Evolutionary conservation across 2,797 vertebrate species (phyloP).

Genomic region (Pipistrellus nathusii): DNA sequence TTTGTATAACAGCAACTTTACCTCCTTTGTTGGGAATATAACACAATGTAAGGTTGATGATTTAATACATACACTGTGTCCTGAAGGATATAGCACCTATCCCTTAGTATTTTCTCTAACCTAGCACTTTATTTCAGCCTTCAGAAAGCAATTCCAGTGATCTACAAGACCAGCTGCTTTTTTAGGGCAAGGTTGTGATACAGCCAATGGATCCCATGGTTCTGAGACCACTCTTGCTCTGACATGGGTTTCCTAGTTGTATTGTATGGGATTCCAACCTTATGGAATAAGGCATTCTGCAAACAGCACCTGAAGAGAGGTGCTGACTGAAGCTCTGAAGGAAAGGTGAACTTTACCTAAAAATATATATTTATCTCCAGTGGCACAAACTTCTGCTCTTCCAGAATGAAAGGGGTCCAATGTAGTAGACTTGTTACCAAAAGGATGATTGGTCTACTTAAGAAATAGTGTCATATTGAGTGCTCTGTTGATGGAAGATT

Average conservation of each 20-base stretch:
- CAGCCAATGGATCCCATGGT: neutral
- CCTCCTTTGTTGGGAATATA: neutral
- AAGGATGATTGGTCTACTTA: neutral
- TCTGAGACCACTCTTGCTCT: neutral
- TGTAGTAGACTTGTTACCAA: neutral
- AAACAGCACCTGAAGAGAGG: neutral
- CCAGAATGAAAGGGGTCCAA: neutral
- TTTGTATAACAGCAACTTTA: neutral
- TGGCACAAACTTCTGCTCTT: neutral
- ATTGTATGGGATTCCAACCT: neutral
- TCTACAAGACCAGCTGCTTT: neutral
- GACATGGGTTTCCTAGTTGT: no score
- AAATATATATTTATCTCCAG: neutral
- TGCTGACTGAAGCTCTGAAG: neutral
- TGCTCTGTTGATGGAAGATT: neutral
- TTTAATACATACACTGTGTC: neutral
- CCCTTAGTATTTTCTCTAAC: neutral
- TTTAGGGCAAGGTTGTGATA: neutral
- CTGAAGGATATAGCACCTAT: neutral
- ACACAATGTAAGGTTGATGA: neutral
- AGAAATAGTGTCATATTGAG: neutral
- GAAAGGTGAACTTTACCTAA: neutral
- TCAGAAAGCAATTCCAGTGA: neutral
- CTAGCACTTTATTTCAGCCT: neutral
- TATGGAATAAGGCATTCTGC: neutral